These are phyloP conservation scores for Leptonema lineaticorne DNA, from an alignment of 1,140 invertebrate genomes.

Conservation along the genomic window DNA sequence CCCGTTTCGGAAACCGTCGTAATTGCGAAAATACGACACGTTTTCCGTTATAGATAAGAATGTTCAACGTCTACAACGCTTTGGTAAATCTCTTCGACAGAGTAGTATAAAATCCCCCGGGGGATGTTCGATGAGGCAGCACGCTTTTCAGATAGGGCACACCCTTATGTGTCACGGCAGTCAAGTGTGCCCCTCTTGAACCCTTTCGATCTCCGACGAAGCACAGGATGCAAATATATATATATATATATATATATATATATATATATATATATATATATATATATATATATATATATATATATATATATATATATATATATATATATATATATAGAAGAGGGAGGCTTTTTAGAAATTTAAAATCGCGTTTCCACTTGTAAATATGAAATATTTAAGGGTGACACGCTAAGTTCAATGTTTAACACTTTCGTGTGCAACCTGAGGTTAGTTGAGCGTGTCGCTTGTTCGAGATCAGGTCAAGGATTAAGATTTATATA, in stretches of 20 bases:
- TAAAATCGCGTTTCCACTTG: too few species aligned
- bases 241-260: too few species aligned
- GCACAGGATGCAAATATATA: neutral
- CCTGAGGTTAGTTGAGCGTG: neutral
- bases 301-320: too few species aligned
- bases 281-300: too few species aligned
- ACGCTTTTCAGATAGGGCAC: conserved; percentile 27
- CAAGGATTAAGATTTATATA: too few species aligned
- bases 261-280: too few species aligned
- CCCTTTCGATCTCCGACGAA: neutral
- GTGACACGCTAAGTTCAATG: neutral
- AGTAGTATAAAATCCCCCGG: neutral
- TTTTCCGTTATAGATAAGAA: conserved; percentile 8
- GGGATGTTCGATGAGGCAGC: conserved; percentile 26
- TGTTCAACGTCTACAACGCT: conserved; percentile 2
- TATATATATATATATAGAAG: too few species aligned
- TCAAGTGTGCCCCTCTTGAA: neutral
- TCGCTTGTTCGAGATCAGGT: neutral
- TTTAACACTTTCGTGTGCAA: neutral
- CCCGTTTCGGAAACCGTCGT: neutral
- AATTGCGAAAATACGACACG: conserved; percentile 9
- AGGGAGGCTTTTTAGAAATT: too few species aligned
- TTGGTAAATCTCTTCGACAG: neutral
- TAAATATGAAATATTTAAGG: neutral
- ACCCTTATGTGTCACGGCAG: neutral